Base-by-base conservation (phyloP, 2,113 vertebrate species). In the Marcusenius ussheri region DNA sequence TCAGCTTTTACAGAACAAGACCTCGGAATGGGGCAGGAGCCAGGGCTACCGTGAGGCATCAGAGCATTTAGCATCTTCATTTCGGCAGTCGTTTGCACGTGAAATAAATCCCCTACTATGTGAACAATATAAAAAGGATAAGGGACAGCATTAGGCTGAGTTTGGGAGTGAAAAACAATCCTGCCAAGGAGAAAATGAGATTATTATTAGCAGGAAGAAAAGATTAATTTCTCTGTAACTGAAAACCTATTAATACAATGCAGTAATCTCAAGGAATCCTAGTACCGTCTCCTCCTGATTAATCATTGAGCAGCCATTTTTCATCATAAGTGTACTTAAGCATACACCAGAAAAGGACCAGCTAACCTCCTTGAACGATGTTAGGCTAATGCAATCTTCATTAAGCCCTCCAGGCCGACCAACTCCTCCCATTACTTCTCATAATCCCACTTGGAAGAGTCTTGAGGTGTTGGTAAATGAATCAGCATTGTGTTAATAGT, bases 191-290 rank as follows among this genome's bases (percentile, higher is more conserved):
- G 47, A 19, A 19, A 35, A 89, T 11, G 24, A 46, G 19, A 58
- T 5, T 74, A 83, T 53, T 46, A 89, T 58, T 56, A 58, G 21
- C 11, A 35, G 50, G 49, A 62, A 49, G 51, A 49, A 88, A 24
- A 88, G 85, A 83, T 49, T 77, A 51, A 88, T 83, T 90, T 90
- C 89, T 51, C 46, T 31, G 42, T 83, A 85, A 90, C 88, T 88
- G 83, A 90, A 91, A 91, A 88, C 87, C 86, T 90, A 91, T 92
- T 92, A 91, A 87, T 84, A 83, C 80, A 83, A 27, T 13, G 31
- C 87, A 3, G 47, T 86, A 31, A 91, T 85, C 49, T 88, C 84
- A 49, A 89, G 66, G 45, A 84, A 91, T 70, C 62, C 83, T 49
- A 86, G 45, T 84, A 91, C 17, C 2, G 39, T 35, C 88, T 89